A percentile compares a stretch with the other conserved stretches of the same genome.
phyloP scores from a whole-genome alignment of 2,888 invertebrate species.

The Drosophila merina region DNA sequence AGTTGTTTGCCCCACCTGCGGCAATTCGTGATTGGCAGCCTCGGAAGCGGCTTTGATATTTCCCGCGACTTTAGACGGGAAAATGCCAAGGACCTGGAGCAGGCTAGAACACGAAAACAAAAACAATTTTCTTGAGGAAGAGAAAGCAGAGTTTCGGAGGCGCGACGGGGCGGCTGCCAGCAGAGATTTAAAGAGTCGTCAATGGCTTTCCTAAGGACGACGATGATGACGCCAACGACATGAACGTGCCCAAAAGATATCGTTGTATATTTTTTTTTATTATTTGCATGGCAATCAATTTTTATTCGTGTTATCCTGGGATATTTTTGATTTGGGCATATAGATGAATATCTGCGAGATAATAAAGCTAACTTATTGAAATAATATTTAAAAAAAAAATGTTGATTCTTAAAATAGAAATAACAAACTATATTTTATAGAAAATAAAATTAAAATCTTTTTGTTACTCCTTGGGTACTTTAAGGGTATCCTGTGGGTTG shows the following conservation, averaged over 20 bases:
- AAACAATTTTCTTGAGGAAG: slow-evolving; percentile 25
- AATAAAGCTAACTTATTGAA: neutral
- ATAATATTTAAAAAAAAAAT: neutral
- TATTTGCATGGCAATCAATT: slow-evolving; percentile 46
- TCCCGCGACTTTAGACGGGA: slow-evolving; percentile 20
- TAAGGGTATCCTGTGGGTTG: neutral
- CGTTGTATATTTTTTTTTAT: slow-evolving; percentile 34
- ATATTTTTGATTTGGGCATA: neutral
- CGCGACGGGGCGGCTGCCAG: slow-evolving; percentile 3
- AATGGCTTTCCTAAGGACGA: slow-evolving; percentile 57
- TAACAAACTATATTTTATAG: neutral
- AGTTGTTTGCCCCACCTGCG: slow-evolving; percentile 22
- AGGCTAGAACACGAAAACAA: slow-evolving; percentile 18
- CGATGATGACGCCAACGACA: slow-evolving; percentile 30
- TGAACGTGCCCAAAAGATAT: slow-evolving; percentile 48
- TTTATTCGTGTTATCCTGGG: slow-evolving; percentile 23
- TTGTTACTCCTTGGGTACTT: neutral
- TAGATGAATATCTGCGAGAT: neutral
- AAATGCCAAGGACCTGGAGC: neutral
- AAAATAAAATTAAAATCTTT: neutral
- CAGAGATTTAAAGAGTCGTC: slow-evolving; percentile 43
- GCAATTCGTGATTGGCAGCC: slow-evolving; percentile 33
- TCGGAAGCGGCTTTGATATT: slow-evolving; percentile 45
- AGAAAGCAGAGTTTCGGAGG: neutral
- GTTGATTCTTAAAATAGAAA: too few species aligned